Base-by-base conservation (phyloP, 2,888 invertebrate genomes). In the Doris montereyensis region DNA sequence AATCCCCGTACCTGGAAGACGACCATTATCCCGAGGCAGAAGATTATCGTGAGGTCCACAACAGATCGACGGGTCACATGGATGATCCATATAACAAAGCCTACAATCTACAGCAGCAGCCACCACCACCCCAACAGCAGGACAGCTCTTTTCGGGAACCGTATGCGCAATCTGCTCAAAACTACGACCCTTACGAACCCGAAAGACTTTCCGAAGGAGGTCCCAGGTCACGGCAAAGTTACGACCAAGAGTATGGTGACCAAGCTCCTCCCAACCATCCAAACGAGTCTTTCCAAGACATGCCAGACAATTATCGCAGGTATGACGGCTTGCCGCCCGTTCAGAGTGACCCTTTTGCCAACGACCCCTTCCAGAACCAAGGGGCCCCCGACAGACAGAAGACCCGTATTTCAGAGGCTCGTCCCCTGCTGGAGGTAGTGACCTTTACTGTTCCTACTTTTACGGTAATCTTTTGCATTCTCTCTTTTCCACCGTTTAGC, bases 311-410 rank as follows among this genome's bases (percentile, higher is more conserved):
- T 2, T 75, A 72, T 21, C 72, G 80, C 17, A 83, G 85, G 62
- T 86, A 85, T 77, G 86, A 88, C 34, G 89, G 89, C 1, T 83
- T 89, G 28, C 89, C 88, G 10, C 86, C 84, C 41, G 86, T 89
- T 17, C 85, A 84, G 75, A 81, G 82, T 41, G 88, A 89, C 73
- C 89, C 89, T 2, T 88, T 88, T 83, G 88, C 88, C 4, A 87
- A 88, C 74, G 88, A 88, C 80, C 88, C 87, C 0, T 89, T 88
- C 81, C 83, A 84, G 76, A 85, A 87, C 65, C 85, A 82, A 28
- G 81, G 34, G 65, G 60, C 60, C 68, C n/a, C n/a, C 41, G 77
- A 62, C 82, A 26, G 75, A 77, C 67, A 13, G 85, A 84, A 41
- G 85, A 86, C 35, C 82, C 82, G 1, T 86, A 87, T 74, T 82